Base-by-base conservation (phyloP, 2,888 invertebrate genomes). In the Cantharis rustica region DNA sequence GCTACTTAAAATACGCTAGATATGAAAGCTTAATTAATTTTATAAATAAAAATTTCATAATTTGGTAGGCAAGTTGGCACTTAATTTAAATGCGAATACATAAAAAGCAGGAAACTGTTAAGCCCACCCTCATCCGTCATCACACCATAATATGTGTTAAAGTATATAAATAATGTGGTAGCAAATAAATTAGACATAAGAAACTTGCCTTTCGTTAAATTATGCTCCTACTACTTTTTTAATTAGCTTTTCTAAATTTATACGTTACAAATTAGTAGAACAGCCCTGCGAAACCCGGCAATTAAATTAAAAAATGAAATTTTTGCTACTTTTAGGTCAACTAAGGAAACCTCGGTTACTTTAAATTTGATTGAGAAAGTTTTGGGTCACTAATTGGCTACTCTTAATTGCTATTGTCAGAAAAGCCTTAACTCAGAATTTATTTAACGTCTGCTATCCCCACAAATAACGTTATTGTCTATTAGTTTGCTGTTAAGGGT, bases 111-210 rank as follows among this genome's bases (percentile, higher is more conserved):
- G 64, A 66, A 66, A 66, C 64, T 20, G 23, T 66, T 66, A 66
- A 23, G 23, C 64, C 64, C 23, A 66, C 64, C 64, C 64, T 66
- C 64, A 66, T 66, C 17, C 23, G 64, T 66, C 64, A 66, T 66
- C 64, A n/a, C 64, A 66, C 64, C 64, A 66, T 66, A 17, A 66
- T 66, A 66, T 20, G 64, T 66, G 64, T 66, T 66, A 66, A 66
- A 47, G 47, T 47, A 47, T 47, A 47, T 47, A 47, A 66, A 66
- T 66, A 66, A 66, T 66, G 23, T 66, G 64, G 64, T 66, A 47
- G 64, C 17, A 66, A 66, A 66, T 66, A 66, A 66, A 66, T 66
- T 47, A 47, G 47, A 47, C 47, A 47, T 47, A 47, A 47, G 47
- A 47, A 47, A 47, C 47, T 47, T 47, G 47, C 47, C 47, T 47